Evolutionary conservation across 2,888 invertebrate species (phyloP).

Genomic region (Athripsodes cinereus): DNA sequence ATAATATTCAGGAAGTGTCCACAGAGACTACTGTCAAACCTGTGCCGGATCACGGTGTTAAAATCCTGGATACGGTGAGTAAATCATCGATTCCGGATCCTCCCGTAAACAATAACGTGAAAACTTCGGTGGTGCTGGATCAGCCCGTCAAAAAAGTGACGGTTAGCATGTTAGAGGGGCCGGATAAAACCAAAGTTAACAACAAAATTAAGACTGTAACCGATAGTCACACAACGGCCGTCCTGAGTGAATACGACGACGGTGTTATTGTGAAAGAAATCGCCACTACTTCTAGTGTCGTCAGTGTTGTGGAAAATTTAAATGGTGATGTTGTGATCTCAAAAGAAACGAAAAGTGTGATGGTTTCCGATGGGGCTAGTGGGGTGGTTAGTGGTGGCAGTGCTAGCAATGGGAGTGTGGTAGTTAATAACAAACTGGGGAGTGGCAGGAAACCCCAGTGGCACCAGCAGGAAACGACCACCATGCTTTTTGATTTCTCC

Average conservation of each 20-base stretch:
- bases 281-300: conserved; percentile 4
- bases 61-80: too few species aligned
- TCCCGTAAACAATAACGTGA: background rate
- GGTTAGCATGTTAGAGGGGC: conserved; percentile 33
- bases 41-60: conserved; percentile 36
- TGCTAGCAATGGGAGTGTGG: too few species aligned
- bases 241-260: background rate
- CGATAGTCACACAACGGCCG: background rate
- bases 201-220: background rate
- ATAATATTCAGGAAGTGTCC: too few species aligned
- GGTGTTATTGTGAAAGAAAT: conserved; percentile 12
- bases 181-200: conserved; percentile 30
- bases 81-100: background rate
- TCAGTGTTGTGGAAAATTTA: conserved; percentile 15
- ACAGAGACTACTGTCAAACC: conserved; percentile 29
- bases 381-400: conserved; percentile 2
- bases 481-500: conserved; percentile 84
- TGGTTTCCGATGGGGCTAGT: conserved; percentile 3
- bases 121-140: conserved; percentile 30
- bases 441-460: conserved; percentile 32
- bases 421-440: conserved; percentile 15
- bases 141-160: conserved; percentile 42
- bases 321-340: conserved; percentile 18
- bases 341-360: conserved; percentile 10
- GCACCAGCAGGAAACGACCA: conserved; percentile 32